These are phyloP conservation scores for Graphium colonna DNA, from an alignment of 2,888 invertebrate genomes.

Conservation along the genomic window DNA sequence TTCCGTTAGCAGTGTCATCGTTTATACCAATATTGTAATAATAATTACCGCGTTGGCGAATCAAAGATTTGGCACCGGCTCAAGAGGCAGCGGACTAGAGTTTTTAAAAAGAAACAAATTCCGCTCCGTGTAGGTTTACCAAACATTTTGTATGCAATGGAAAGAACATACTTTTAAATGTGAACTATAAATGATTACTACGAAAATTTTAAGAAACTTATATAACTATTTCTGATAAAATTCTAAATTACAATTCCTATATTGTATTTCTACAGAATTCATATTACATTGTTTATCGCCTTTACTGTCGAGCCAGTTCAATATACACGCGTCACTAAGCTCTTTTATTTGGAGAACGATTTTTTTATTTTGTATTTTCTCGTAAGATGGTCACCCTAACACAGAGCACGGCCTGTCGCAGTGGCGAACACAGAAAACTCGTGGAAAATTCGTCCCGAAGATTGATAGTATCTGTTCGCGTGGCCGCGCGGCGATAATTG, in stretches of 20 bases:
- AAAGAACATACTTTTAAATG: too few relatives aligned
- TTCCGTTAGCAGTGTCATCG: constrained; percentile 18
- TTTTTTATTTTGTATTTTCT: too few relatives aligned
- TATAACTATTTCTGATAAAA: too few relatives aligned
- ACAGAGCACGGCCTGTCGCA: constrained; percentile 2
- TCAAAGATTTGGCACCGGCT: constrained; percentile 18
- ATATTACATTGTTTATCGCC: too few relatives aligned
- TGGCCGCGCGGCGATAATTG: constrained; percentile 29
- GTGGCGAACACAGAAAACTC: constrained; percentile 3
- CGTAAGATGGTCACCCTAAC: constrained; percentile 1
- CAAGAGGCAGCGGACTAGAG: constrained; percentile 7
- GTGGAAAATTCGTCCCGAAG: constrained; percentile 16
- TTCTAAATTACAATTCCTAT: too few relatives aligned
- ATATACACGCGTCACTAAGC: too few relatives aligned
- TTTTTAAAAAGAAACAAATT: constrained; percentile 21
- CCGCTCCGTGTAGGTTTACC: constrained; percentile 12
- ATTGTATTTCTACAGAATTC: too few relatives aligned
- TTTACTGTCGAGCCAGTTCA: too few relatives aligned
- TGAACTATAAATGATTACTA: too few relatives aligned
- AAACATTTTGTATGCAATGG: not conserved
- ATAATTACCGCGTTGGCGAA: constrained; percentile 21
- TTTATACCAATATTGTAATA: constrained; percentile 20
- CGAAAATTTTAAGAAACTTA: too few relatives aligned
- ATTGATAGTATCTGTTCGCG: constrained; percentile 19
- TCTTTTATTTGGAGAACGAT: too few relatives aligned